Conservation (phyloP, 2,113 vertebrate genomes). For the Lethenteron camtschaticum region DNA sequence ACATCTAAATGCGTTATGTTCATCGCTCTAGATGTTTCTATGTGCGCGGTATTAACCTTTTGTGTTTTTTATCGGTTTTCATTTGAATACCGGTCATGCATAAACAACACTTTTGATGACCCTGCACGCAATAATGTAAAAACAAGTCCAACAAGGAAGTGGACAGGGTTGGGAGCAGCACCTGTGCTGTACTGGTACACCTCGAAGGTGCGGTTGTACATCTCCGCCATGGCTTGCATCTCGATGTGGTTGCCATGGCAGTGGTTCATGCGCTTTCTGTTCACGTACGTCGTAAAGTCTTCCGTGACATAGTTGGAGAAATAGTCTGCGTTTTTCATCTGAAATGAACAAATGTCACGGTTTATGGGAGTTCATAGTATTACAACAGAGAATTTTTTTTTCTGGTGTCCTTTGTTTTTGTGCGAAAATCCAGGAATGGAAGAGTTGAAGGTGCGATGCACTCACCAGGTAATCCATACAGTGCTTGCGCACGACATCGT, state of each 20-base stretch:
- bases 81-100: too few species aligned
- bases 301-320: constrained; percentile 91
- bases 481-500: constrained; percentile 68
- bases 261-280: constrained; percentile 79
- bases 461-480: constrained; percentile 82
- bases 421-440: too few species aligned
- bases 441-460: background rate
- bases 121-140: too few species aligned
- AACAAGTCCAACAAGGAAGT: too few species aligned
- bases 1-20: too few species aligned
- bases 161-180: constrained; percentile 10
- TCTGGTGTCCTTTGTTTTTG: too few species aligned
- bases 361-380: too few species aligned
- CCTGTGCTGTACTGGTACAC: constrained; percentile 77
- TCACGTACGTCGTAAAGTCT: constrained; percentile 85
- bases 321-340: constrained; percentile 89
- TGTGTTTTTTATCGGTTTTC: too few species aligned
- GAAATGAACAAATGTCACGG: constrained; percentile 5
- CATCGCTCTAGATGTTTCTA: too few species aligned
- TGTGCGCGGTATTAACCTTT: too few species aligned
- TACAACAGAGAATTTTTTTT: too few species aligned
- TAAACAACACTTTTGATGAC: too few species aligned
- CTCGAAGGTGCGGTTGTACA: constrained; percentile 84
- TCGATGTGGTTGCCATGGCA: constrained; percentile 91
- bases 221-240: constrained; percentile 94